Base-by-base conservation (phyloP, 2,113 vertebrate species). In the Oryzias melastigma region DNA sequence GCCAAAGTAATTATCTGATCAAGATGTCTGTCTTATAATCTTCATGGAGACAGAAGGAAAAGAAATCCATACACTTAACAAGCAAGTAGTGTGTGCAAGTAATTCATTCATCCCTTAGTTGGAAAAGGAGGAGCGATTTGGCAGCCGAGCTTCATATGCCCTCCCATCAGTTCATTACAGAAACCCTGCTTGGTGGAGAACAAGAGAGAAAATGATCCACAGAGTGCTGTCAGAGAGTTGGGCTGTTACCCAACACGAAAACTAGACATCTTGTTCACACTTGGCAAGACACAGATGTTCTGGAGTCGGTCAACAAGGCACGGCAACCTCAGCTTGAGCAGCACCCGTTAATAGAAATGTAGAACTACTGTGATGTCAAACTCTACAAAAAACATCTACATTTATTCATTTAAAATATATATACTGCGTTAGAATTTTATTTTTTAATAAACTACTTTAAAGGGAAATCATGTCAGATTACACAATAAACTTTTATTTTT, bases 1-100 rank as follows among this genome's bases (percentile, higher is more conserved):
- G 68, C 81, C 78, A 78, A 82, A 75, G 76, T 82, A 76, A 84
- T 89, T 85, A 84, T 87, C 77, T 71, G 81, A 86, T 83, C 69
- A 80, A 83, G 68, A 75, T 71, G 77, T 71, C 66, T 57, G 61
- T 61, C 71, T 87, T 85, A 85, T 78, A 81, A 84, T 88, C 81
- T 83, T 84, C 71, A 59, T 18, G 18, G 65, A 82, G 82, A 85
- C 83, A 83, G 82, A 78, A 56, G 61, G 65, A 74, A 58, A 57
- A 71, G 58, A 18, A 63, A 84, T 75, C 62, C 56, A 68, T n/a
- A 60, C 41, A n/a, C 70, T 58, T 45, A 82, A 59, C 54, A 56
- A 77, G 71, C 71, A 62, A 81, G 79, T 74, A 73, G 73, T 79
- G 61, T 80, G 75, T 75, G 66, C 83, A 80, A 84, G 82, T 70